Base-by-base conservation (phyloP, 2,797 vertebrate genomes). In the Ficedula albicollis region DNA sequence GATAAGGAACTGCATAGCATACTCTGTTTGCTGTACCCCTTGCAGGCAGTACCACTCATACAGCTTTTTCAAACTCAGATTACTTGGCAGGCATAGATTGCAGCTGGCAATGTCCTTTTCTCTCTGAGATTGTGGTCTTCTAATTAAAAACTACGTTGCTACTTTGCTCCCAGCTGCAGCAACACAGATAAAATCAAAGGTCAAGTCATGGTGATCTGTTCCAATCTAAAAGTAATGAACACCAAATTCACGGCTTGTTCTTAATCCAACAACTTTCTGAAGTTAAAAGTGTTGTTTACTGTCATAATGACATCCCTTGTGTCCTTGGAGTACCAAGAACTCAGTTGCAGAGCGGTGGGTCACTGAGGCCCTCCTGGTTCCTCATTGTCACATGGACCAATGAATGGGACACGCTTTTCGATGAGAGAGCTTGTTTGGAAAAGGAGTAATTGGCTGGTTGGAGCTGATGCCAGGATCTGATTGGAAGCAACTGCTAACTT, bases 171-270 rank as follows among this genome's bases (percentile, higher is more conserved):
- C 70, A 80, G 67, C 85, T 84, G 77, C 60, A 67, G 72, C 41
- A 89, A 67, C 52, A 67, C 17, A 79, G 70, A 90, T 86, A 90
- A 93, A 87, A 84, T 90, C 80, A 74, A 74, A 76, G n/a, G 43
- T 59, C 79, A 69, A 72, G 56, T 59, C n/a, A 17, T 5, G 70
- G 41, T 18, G 90, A 90, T 89, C 62, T 73, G 51, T 41, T 93
- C 77, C 5, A 26, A 59, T 44, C 21, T 70, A 54, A 79, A 79
- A 76, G 58, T 70, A 73, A 86, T 46, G n/a, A 82, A 73, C 0
- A 3, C 5, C 63, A 67, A 82, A 81, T 88, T 88, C 63, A 79
- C 38, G 64, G 44, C 19, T 74, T 41, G 59, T 54, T 74, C 46
- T 84, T 79, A 59, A 89, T 79, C 32, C 59, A 75, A 87, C 92